Evolutionary conservation across 2,113 vertebrate genomes (phyloP), one percentile per base, ranked within the genome.

Genomic region (Acanthisitta chloris): DNA sequence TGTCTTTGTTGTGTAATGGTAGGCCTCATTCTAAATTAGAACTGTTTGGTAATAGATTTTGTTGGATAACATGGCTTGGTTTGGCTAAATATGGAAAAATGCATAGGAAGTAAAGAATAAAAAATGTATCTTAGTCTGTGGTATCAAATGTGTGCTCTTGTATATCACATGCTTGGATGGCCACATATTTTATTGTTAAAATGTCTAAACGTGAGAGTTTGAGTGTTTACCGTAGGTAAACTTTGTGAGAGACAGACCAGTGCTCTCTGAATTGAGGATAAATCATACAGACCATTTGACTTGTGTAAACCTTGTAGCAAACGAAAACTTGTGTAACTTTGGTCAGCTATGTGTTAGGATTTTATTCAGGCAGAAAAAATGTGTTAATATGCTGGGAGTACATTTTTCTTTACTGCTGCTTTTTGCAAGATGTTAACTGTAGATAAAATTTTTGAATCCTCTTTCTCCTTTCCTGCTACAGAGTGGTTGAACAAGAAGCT

Each of bases 401-500:
- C 9, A 2, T 42, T 77, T 78, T 48, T 94, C 65, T 84, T 61
- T 62, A 19, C 55, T 66, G 64, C 38, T 52, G 64, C 38, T 52
- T 84, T 91, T 86, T 88, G 62, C 40, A 73, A 86, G 71, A 67
- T 69, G n/a, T 84, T 93, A 58, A 83, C 52, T 66, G 21, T 3
- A 71, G 76, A 40, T 93, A 62, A 77, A 71, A 26, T 38, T 82
- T 52, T 92, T 6, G 29, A 86, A 78, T 73, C 48, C 15, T 33
- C 0, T 94, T 90, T 95, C 36, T 76, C 45, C 74, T 86, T 96
- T 88, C 8, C 48, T 66, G 8, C 81, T 82, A 25, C 64, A 99
- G 99, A 92, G 99, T 99, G 59, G 98, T 99, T 58, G 98, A 99
- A 95, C 98, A 99, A 95, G 99, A 99, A 96, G 98, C 98, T 31